Base-by-base conservation (phyloP, 2,888 invertebrate species). In the Drosophila greeni region DNA sequence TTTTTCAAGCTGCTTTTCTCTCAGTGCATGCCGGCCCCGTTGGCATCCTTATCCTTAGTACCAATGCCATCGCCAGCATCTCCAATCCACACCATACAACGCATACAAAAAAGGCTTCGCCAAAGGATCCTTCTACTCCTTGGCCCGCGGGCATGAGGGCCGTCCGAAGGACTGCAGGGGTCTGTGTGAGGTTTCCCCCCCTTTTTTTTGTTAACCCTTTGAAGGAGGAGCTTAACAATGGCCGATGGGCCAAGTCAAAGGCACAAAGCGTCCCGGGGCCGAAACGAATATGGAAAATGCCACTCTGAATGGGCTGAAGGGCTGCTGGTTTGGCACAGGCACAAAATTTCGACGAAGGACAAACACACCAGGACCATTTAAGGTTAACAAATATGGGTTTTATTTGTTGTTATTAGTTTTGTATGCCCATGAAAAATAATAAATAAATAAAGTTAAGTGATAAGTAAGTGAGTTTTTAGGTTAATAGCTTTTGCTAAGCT, bases 51-150 rank as follows among this genome's bases (percentile, higher is more conserved):
- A 57, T 45, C 24, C 57, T 47, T 47, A 45, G 43, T 47, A 36
- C 52, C 59, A 64, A 40, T 42, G 42, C 42, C 42, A 42, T 26
- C 24, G 42, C 42, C 45, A 36, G 51, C 39, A 52, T 24, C 37
- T 39, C 51, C 36, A 45, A 36, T 58, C 47, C 34, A 39, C 60
- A 31, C 24, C 40, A 61, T 43, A 39, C 58, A 58, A 34, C 36
- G 64, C 65, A 64, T 64, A 64, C 64, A 39, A 53, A 64, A 52
- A 53, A 52, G 65, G 52, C 64, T 51, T 33, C 36, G 64, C 45
- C 65, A 64, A 62, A 37, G 62, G 65, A 62, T 62, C 65, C 52
- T 29, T 64, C 37, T 31, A 18, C 62, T 31, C 16, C 62, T 62
- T 43, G 34, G 58, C 16, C 20, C 14, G 4, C 40, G 12, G 12